A percentile compares a stretch with the other conserved stretches of the same genome.
Evolutionary conservation across 2,888 invertebrate genomes (phyloP).

Genomic region (Diadromus collaris): DNA sequence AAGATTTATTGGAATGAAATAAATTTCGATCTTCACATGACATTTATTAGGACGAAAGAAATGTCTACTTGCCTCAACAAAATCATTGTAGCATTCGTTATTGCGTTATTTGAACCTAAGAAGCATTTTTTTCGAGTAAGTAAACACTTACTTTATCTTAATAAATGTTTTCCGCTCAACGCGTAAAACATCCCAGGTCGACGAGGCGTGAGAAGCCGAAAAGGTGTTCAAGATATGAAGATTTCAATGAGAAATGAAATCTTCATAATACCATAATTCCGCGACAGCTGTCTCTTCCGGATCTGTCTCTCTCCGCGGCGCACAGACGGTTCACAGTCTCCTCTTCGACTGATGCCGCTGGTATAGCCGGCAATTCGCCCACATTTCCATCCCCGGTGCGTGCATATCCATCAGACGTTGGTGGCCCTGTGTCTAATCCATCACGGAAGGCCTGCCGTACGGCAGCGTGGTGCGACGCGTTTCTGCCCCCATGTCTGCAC

Average conservation of each 20-base stretch:
- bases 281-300: background rate
- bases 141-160: too few species aligned
- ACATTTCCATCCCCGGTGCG: conserved; percentile 52
- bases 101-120: background rate
- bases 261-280: conserved; percentile 14
- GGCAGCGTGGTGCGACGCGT: conserved; percentile 33
- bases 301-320: background rate
- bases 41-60: too few species aligned
- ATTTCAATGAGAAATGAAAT: conserved; percentile 22
- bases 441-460: conserved; percentile 62
- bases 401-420: conserved; percentile 71
- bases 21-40: too few species aligned
- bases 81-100: too few species aligned
- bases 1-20: too few species aligned
- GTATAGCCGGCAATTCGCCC: conserved; percentile 48
- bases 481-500: conserved; percentile 32
- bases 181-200: background rate
- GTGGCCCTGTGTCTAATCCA: conserved; percentile 71
- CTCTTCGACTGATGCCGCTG: conserved; percentile 44
- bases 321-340: conserved; percentile 8
- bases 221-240: background rate
- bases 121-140: background rate
- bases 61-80: too few species aligned
- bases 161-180: background rate
- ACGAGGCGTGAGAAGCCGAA: background rate